Conservation (phyloP, 1,140 invertebrate species). For the Diplogasteroides magnus region DNA sequence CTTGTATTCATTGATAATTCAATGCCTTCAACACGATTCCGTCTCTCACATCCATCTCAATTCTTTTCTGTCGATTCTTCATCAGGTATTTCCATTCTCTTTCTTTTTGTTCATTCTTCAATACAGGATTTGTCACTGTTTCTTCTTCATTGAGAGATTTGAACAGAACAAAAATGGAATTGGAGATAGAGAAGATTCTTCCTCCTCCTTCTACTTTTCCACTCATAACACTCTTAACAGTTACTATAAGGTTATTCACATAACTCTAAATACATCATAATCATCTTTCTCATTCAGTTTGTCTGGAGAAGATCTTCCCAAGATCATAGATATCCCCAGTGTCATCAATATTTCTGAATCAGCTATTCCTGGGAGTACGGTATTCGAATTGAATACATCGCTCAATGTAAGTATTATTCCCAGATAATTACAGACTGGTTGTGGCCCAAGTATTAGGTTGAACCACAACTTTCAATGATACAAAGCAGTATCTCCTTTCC, state of each 20-base stretch:
- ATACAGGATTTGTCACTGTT: background rate
- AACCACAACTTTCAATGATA: too few relatives aligned
- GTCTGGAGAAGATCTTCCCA: too few relatives aligned
- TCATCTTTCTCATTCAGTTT: background rate
- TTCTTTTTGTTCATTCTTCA: background rate
- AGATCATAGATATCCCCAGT: too few relatives aligned
- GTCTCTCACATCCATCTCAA: too few relatives aligned
- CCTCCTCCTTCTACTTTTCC: background rate
- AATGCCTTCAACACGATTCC: too few relatives aligned
- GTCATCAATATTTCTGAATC: background rate
- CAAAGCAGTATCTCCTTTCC: too few relatives aligned
- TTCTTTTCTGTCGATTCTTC: background rate
- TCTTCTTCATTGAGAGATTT: background rate
- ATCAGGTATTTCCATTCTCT: background rate
- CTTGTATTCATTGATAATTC: background rate
- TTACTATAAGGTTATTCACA: background rate
- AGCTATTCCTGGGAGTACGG: too few relatives aligned
- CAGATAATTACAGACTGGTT: too few relatives aligned
- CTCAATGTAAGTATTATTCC: too few relatives aligned
- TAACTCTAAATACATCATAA: background rate
- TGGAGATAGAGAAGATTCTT: background rate
- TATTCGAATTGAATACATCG: too few relatives aligned
- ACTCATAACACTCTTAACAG: too few relatives aligned
- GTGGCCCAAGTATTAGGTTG: too few relatives aligned
- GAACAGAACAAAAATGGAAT: background rate